Percentiles rank a stretch among this genome's conserved stretches.
phyloP scores from a whole-genome alignment of 2,888 invertebrate genomes.

The Neelides folsomi region DNA sequence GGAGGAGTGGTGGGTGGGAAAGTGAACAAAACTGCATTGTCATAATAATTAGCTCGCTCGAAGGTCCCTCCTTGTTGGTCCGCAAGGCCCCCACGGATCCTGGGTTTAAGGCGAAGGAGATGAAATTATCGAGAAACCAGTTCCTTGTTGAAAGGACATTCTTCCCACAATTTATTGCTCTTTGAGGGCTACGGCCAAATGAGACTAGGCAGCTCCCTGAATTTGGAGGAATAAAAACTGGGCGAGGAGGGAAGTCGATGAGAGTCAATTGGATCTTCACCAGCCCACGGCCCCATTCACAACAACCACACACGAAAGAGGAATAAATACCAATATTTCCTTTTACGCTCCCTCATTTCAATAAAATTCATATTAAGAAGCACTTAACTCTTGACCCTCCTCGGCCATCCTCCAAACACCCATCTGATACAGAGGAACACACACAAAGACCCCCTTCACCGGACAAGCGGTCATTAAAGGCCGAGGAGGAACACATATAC shows the following conservation, averaged over 20 bases:
- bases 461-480: no score
- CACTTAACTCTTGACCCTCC: slow-evolving; percentile 5
- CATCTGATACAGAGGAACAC: not conserved
- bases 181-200: slow-evolving; percentile 33
- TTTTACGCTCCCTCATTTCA: slow-evolving; percentile 15
- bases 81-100: not conserved
- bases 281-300: no score
- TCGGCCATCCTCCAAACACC: not conserved
- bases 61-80: no score
- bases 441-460: no score
- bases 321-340: no score
- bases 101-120: slow-evolving; percentile 5
- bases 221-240: slow-evolving; percentile 11
- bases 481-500: no score
- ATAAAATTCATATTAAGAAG: slow-evolving; percentile 15
- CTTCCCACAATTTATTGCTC: slow-evolving; percentile 34
- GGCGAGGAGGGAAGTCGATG: not conserved
- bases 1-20: no score
- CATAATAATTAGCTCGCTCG: no score
- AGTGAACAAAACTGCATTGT: no score
- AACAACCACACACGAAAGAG: no score
- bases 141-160: slow-evolving; percentile 33
- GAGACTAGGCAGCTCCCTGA: slow-evolving; percentile 32
- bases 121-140: slow-evolving; percentile 31
- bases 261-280: not conserved